Base-by-base conservation (phyloP, 2,888 invertebrate species). In the Agonopterix subpropinquella region DNA sequence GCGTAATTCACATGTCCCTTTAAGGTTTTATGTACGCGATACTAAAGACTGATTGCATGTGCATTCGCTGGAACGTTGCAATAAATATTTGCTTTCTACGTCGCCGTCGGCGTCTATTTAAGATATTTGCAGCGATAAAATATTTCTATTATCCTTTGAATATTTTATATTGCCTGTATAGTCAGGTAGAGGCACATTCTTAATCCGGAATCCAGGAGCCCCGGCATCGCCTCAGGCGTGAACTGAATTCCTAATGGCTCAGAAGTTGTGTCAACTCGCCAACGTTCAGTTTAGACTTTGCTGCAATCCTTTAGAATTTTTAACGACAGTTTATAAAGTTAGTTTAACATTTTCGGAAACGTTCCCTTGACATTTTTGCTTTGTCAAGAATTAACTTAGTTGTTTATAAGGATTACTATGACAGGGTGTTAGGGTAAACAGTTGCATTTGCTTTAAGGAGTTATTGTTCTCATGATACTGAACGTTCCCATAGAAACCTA, bases 111-210 rank as follows among this genome's bases (percentile, higher is more conserved):
- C 28, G n/a, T 11, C 41, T 11, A 41, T 11, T 41, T 41, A 8
- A 8, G 8, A 11, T 11, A 41, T 11, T 41, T 41, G 41, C 41
- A 7, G n/a, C 11, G 5, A 41, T 11, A 41, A 8, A 10, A 11
- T 41, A 41, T 8, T 11, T 41, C n/a, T 11, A 41, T 11, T 41
- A 41, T 18, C 10, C 47, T 39, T 43, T n/a, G 9, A 10, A 36
- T 11, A 28, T 28, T 28, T 28, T 28, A 28, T 28, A 28, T 28
- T 28, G 11, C 8, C 13, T 43, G n/a, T 47, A 13, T 28, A 45
- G 51, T 48, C 45, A 48, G 47, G 51, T 48, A 36, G 18, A 15
- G 11, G 36, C 44, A 41, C 48, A 46, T 45, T 46, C 45, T 46
- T 44, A 51, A 48, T 51, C 48, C 35, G 48, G 44, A 46, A 41